Evolutionary conservation across 2,888 invertebrate genomes (phyloP), one percentile per base, ranked within the genome.

Genomic region (Nomada ferruginata): DNA sequence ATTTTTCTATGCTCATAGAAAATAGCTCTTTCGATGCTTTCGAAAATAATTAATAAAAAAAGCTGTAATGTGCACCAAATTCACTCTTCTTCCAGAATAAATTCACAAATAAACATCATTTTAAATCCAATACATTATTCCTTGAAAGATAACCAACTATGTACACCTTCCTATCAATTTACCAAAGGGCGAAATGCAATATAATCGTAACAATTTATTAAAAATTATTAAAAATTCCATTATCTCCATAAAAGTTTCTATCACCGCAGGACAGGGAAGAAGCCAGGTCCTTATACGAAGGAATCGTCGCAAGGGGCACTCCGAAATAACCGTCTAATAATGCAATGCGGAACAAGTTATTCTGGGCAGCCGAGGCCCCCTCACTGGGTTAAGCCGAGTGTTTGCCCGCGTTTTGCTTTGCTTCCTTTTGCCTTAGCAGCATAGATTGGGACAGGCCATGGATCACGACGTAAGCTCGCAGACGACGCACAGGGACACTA

Each of bases 341-440:
- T 92, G 92, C 92, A 92, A 92, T 91, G 92, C 92, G 92, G 92
- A 93, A 93, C 92, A 91, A 92, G 92, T 91, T 92, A 93, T 93
- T 93, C 91, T 90, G 88, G 82, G 92, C 88, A 90, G 87, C 75
- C 87, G 89, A 90, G 89, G 87, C 86, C 83, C 87, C 85, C 89
- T 89, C 90, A 92, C 89, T 92, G 90, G 92, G 91, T 92, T 92
- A 92, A 91, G 87, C 87, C 88, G 87, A 90, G 89, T 88, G 88
- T 89, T 91, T 89, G 90, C 89, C 85, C 88, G 85, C 85, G 83
- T 88, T 90, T 90, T 84, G 88, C 87, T 91, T 91, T 90, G 89
- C 86, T 90, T 89, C 85, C 83, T 91, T 92, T 91, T 90, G 85
- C 87, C 85, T 86, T 82, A 86, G 86, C 85, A 83, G 87, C 90